phyloP scores from a whole-genome alignment of 2,113 vertebrate genomes.

The Corydoras maculifer region DNA sequence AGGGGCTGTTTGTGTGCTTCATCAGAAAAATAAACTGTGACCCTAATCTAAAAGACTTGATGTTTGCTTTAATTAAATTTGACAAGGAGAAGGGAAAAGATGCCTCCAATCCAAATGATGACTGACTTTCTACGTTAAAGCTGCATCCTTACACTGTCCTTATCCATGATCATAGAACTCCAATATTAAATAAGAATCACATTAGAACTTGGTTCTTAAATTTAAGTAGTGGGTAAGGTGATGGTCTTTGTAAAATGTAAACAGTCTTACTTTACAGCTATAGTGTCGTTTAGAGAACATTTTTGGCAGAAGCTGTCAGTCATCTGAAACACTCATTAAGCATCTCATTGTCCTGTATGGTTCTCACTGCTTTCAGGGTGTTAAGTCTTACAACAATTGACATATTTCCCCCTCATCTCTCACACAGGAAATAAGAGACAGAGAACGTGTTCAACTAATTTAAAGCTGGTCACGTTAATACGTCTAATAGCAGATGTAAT shows the following conservation, averaged over 20 bases:
- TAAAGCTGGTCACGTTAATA: too few species aligned
- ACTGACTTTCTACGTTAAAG: conserved; percentile 1
- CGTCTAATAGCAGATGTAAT: too few species aligned
- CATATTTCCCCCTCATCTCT: background rate
- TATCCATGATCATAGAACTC: background rate
- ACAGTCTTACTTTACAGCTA: too few species aligned
- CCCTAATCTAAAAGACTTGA: conserved; percentile 30
- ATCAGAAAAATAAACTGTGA: conserved; percentile 19
- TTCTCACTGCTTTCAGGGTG: conserved; percentile 3
- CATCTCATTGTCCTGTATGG: background rate
- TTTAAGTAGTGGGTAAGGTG: background rate
- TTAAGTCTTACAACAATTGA: background rate
- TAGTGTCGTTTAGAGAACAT: too few species aligned
- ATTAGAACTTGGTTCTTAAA: background rate
- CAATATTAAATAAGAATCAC: background rate
- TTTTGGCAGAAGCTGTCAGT: conserved; percentile 6
- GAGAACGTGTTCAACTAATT: too few species aligned
- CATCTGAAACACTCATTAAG: conserved; percentile 12
- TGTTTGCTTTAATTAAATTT: conserved; percentile 44
- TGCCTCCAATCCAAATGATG: background rate
- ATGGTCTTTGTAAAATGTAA: too few species aligned
- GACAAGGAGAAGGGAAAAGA: conserved; percentile 18
- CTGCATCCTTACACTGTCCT: background rate
- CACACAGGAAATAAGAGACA: too few species aligned
- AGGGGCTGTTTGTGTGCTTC: conserved; percentile 14